Evolutionary conservation across 64 coral and sea anemone species (phyloP).

Genomic region (Porites australiensis): DNA sequence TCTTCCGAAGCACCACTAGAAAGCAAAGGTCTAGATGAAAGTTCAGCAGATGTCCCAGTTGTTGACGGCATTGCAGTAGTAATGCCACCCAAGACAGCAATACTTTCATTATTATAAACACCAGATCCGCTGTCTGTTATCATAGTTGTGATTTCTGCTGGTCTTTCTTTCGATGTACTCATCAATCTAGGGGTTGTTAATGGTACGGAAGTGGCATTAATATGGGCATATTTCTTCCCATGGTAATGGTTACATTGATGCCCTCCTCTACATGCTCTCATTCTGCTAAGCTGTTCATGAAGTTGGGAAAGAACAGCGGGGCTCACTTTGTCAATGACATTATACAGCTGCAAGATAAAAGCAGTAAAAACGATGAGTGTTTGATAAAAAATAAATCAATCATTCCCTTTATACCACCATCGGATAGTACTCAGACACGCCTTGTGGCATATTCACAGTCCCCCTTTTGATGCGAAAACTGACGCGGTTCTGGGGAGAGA

Average conservation of each 20-base stretch:
- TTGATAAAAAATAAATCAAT: too few species aligned
- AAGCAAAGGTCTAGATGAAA: not conserved
- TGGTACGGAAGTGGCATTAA: not conserved
- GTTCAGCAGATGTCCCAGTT: not conserved
- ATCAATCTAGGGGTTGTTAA: not conserved
- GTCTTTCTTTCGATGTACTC: not conserved
- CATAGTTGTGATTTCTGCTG: not conserved
- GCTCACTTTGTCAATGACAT: conserved; percentile 76
- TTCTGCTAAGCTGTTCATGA: conserved; percentile 48
- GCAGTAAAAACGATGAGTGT: not conserved
- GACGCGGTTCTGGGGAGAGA: too few species aligned
- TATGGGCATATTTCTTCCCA: conserved; percentile 52
- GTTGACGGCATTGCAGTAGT: not conserved
- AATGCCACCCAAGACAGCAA: not conserved
- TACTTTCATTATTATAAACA: not conserved
- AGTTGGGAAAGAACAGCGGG: conserved; percentile 71
- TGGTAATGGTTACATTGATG: conserved; percentile 77
- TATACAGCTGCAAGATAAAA: conserved; percentile 69
- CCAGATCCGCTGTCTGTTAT: not conserved
- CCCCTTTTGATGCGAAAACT: too few species aligned
- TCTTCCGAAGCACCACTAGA: not conserved
- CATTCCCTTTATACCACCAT: too few species aligned
- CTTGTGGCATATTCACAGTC: too few species aligned
- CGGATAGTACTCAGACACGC: too few species aligned
- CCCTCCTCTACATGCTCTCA: conserved; percentile 74